Evolutionary conservation across 2,888 invertebrate genomes (phyloP).

Genomic region (Polymixis lichenea): DNA sequence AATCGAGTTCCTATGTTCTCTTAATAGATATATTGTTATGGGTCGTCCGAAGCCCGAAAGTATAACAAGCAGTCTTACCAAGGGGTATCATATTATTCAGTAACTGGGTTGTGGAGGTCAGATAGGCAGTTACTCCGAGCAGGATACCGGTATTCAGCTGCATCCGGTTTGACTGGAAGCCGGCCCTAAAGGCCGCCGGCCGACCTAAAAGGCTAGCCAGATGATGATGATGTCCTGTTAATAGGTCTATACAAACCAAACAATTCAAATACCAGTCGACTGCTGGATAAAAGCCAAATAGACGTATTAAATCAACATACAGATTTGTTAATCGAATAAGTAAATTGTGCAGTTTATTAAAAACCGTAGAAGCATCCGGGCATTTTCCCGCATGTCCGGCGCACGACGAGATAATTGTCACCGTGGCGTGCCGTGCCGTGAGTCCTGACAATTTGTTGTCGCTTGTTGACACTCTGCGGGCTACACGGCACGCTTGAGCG

Average conservation of each 20-base stretch:
- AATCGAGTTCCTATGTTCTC: neutral
- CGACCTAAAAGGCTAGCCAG: no score
- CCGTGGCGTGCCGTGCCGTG: slow-evolving; percentile 63
- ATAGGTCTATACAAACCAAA: neutral
- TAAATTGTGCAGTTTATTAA: slow-evolving; percentile 32
- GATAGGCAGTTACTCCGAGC: no score
- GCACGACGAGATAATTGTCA: slow-evolving; percentile 59
- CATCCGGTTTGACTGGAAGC: no score
- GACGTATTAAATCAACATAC: slow-evolving; percentile 1
- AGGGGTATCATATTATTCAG: no score
- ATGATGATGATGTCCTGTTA: no score
- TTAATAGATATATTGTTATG: neutral
- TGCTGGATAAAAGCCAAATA: neutral
- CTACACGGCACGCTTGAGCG: slow-evolving; percentile 34
- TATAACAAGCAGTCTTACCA: no score
- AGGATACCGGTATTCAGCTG: no score
- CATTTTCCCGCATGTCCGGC: slow-evolving; percentile 34
- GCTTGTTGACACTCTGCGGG: slow-evolving; percentile 59
- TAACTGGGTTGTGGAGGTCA: no score
- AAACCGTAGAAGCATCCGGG: slow-evolving; percentile 1
- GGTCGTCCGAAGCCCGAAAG: no score
- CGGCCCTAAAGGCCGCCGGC: no score
- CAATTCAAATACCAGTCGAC: neutral
- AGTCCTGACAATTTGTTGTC: slow-evolving; percentile 69
- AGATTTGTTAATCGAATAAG: slow-evolving; percentile 19